phyloP scores from a whole-genome alignment of 2,113 vertebrate genomes.

The Indicator indicator region DNA sequence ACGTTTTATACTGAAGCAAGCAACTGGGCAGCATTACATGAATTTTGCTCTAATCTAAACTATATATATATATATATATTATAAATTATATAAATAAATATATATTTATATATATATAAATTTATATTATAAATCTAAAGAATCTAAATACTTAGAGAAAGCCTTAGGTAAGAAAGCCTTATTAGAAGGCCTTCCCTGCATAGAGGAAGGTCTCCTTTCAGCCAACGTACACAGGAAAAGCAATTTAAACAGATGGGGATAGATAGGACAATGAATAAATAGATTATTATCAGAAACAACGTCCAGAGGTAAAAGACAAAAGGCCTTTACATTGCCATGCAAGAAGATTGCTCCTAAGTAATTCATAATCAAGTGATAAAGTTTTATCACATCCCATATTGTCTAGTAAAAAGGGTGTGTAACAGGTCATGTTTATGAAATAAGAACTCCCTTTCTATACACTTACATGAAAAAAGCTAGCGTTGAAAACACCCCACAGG shows the following conservation, averaged over 20 bases:
- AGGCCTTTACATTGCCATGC: not conserved
- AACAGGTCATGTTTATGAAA: rapidly evolving
- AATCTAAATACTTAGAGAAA: not conserved
- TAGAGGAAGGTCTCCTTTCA: not conserved
- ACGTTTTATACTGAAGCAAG: not conserved
- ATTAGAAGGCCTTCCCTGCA: not conserved
- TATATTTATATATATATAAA: too few relatives aligned
- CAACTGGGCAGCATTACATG: not conserved
- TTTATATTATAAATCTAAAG: too few relatives aligned
- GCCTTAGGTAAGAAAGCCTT: too few relatives aligned
- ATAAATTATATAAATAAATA: too few relatives aligned
- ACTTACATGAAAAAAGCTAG: conserved; percentile 95
- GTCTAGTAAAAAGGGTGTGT: not conserved
- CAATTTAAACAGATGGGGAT: not conserved
- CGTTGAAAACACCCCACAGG: conserved; percentile 92
- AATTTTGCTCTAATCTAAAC: not conserved
- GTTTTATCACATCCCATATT: not conserved
- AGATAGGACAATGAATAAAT: not conserved
- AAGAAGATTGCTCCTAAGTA: not conserved
- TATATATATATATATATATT: too few relatives aligned
- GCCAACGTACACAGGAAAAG: not conserved
- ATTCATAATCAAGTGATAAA: not conserved
- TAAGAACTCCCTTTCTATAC: not conserved
- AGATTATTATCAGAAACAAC: not conserved
- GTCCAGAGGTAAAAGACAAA: not conserved